Evolutionary conservation across 2,113 vertebrate species (phyloP), one percentile per base, ranked within the genome.

Genomic region (Hippocampus barbouri): DNA sequence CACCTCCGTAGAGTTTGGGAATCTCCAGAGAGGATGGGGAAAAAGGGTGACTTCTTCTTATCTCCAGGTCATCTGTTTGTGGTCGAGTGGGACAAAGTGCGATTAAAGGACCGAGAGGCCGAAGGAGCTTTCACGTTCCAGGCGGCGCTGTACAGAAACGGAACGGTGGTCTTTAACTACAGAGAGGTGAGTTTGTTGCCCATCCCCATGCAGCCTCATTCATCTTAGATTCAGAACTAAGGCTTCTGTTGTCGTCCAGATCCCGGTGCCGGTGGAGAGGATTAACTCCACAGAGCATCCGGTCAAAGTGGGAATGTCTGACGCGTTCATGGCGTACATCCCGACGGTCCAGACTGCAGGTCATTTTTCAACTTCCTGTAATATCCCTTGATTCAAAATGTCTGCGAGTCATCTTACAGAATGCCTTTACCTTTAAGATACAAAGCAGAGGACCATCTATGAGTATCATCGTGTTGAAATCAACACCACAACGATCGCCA

Each of bases 391-490:
- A 23, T 1, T 10, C n/a, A 57, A 25, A 25, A 14, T 30, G 57
- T 27, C 7, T 59, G 54, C 23, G 54, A 53, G 49, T 4, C 10
- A 14, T 14, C 43, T 45, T 45, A 45, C 12, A 14, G 43, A 49
- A 49, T 16, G 47, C 41, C 25, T 80, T 78, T 56, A 0, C 68
- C 21, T 74, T 84, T 23, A 66, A 98, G 97, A 95, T 73, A 79
- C 89, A 10, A 93, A 85, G 25, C 92, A 85, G 1, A 85, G 91
- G 18, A 95, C 94, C 0, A 98, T 99, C 86, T 98, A 97, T 0
- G 97, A 99, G 67, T 98, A 99, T 38, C 95, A 99, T 43, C 94
- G 96, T 0, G 95, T 97, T 81, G 95, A 97, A 86, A 91, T 98
- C 53, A 92, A 99, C 86, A 88, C 91, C 71, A 85, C 91, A 76